A percentile compares a stretch with the other conserved stretches of the same genome.
Conservation (phyloP, 2,113 vertebrate genomes). For the Pygoscelis adeliae region DNA sequence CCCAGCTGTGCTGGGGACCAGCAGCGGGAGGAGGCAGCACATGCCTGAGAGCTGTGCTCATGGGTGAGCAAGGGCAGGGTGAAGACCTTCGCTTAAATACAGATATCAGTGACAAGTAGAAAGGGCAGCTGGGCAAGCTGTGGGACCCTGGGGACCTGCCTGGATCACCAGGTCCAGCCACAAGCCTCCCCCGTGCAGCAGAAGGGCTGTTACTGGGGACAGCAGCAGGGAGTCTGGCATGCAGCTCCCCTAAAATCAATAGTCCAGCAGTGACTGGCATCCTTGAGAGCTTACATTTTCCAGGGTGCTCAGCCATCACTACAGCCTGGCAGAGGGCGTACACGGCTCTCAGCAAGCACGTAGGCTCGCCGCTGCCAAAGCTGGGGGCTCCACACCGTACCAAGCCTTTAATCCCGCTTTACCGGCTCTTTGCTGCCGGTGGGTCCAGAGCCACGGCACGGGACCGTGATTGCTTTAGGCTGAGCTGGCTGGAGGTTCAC, state of each 20-base stretch:
- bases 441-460: fast-evolving
- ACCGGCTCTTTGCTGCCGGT: fast-evolving
- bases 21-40: neutral
- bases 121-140: neutral
- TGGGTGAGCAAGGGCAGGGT: fast-evolving
- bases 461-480: neutral
- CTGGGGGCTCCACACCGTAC: neutral
- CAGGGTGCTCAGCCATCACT: neutral
- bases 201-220: neutral
- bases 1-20: neutral
- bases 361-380: neutral
- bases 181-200: fast-evolving
- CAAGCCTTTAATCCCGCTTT: neutral
- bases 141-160: neutral
- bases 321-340: neutral
- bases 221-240: fast-evolving
- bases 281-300: neutral
- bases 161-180: neutral
- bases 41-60: neutral
- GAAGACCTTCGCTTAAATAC: neutral
- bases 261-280: neutral
- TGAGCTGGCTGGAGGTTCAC: neutral
- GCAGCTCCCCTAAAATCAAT: neutral
- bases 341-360: fast-evolving
- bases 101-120: neutral